Base-by-base conservation (phyloP, 2,797 vertebrate genomes). In the Dermochelys coriacea region DNA sequence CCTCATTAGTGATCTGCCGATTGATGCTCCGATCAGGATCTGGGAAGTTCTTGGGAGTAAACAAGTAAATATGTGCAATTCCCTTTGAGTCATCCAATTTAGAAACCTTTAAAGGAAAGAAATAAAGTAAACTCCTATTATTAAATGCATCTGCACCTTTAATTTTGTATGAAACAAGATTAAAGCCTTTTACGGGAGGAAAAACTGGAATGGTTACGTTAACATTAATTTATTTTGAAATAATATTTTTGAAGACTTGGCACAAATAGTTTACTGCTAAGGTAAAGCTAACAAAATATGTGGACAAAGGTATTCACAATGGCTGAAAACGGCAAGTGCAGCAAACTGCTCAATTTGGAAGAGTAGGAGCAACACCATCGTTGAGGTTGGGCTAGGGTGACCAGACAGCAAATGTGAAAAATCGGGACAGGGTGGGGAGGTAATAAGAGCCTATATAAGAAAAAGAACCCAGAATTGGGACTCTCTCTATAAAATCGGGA, bases 61-160 rank as follows among this genome's bases (percentile, higher is more conserved):
- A 99, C 82, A 99, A 98, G 96, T 99, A 98, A 91, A 99, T 79
- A 8, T 99, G 97, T 57, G 98, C 98, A 41, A 98, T 97, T 37
- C 91, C 96, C 90, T 96, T 97, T 82, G 95, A 93, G 64, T 97
- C 98, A 23, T 99, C 99, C 82, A 99, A 94, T 96, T 98, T 98
- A 52, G 98, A 95, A 57, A 99, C 98, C 99, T 99, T 88, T 81
- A 75, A 88, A 96, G 83, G 93, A 89, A 97, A 97, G 75, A 82
- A 2, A 77, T 16, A 47, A 15, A 91, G 88, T 27, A 84, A 84
- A 52, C 91, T 77, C 9, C 8, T 55, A 11, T 45, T 75, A 27
- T 77, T 31, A 71, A 71, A 71, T 23, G 19, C 19, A 21, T 21
- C 34, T 37, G 19, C 34, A 68, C 37, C 64, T 71, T 41, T 11